These are phyloP conservation scores for Hafferia zeledoni DNA, from an alignment of 2,797 vertebrate genomes.

Conservation along the genomic window DNA sequence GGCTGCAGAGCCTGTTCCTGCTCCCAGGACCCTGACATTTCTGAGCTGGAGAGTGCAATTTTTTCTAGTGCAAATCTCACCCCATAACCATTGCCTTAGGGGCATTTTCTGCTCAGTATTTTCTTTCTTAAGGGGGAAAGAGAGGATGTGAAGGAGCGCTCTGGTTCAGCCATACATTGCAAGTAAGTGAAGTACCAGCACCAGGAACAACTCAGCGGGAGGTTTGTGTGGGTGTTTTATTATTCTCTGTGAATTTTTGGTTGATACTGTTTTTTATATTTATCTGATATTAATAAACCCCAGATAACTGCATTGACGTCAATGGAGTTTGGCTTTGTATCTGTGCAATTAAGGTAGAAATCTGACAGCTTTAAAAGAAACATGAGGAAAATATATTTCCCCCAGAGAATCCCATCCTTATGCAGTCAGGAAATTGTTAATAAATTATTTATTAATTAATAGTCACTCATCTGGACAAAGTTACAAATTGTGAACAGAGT, in stretches of 20 bases:
- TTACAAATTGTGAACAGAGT: background rate
- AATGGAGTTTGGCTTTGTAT: slow-evolving; percentile 3
- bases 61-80: background rate
- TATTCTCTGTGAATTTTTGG: slow-evolving; percentile 14
- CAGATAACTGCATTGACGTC: slow-evolving; percentile 36
- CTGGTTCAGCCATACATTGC: background rate
- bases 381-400: background rate
- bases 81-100: accelerated
- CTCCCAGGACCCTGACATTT: background rate
- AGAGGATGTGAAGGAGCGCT: background rate
- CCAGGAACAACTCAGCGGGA: background rate
- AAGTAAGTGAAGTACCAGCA: background rate
- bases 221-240: background rate
- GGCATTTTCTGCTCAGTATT: background rate
- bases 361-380: slow-evolving; percentile 5
- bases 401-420: background rate
- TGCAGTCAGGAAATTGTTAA: background rate
- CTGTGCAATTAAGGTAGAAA: slow-evolving; percentile 20
- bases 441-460: background rate
- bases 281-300: slow-evolving; percentile 3
- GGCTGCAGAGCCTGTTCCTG: background rate
- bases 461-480: background rate
- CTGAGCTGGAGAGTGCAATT: background rate
- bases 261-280: slow-evolving; percentile 9
- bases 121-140: background rate